phyloP scores from a whole-genome alignment of 2,113 vertebrate genomes.

The Entosphenus tridentatus region DNA sequence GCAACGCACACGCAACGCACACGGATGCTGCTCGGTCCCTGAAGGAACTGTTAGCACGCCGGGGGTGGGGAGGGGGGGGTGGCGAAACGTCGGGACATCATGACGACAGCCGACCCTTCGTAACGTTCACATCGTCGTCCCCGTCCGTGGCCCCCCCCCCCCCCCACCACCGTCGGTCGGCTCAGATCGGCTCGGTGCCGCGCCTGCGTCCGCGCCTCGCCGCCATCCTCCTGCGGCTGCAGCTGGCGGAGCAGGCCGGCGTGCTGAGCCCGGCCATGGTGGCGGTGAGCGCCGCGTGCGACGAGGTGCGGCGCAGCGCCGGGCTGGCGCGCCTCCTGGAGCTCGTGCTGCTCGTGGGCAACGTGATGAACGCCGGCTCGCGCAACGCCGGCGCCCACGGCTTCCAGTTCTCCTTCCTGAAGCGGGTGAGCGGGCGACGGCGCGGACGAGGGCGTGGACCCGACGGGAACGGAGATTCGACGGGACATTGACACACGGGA shows the following conservation, averaged over 20 bases:
- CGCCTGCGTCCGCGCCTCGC: conserved; percentile 1
- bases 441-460: too few species aligned
- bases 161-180: background rate
- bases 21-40: too few species aligned
- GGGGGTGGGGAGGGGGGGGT: too few species aligned
- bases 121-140: too few species aligned
- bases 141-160: background rate
- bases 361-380: conserved; percentile 1
- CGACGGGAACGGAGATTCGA: too few species aligned
- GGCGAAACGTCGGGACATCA: too few species aligned
- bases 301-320: conserved; percentile 1
- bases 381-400: background rate
- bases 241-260: conserved; percentile 4
- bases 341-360: background rate
- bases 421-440: background rate
- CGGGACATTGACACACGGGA: too few species aligned
- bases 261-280: background rate
- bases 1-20: too few species aligned
- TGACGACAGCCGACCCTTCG: too few species aligned
- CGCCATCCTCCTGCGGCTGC: background rate
- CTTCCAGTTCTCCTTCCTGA: background rate
- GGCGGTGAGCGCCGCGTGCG: background rate
- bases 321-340: background rate
- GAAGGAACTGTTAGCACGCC: too few species aligned
- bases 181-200: background rate